Percentiles rank a stretch among this genome's conserved stretches.
phyloP scores from a whole-genome alignment of 2,113 vertebrate species.

The Alethe castanea region DNA sequence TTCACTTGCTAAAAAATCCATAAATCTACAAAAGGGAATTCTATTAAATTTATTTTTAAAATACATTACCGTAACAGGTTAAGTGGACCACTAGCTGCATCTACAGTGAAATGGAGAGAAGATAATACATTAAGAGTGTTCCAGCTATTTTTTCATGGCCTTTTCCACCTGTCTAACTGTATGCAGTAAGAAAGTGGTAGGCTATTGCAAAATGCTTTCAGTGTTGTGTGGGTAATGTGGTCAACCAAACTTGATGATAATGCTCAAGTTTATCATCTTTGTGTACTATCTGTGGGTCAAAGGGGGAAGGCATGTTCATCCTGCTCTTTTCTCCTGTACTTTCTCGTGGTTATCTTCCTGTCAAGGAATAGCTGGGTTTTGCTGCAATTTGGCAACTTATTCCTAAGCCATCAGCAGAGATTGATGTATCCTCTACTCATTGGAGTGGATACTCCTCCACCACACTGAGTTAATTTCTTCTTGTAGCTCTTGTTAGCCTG shows the following conservation, averaged over 20 bases:
- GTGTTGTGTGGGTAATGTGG: not conserved
- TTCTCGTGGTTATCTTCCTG: not conserved
- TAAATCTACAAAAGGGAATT: not conserved
- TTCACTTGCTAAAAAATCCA: not conserved
- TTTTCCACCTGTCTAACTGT: not conserved
- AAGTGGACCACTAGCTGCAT: not conserved
- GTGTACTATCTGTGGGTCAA: not conserved
- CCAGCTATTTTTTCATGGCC: not conserved
- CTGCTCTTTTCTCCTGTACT: not conserved
- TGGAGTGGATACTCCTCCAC: not conserved
- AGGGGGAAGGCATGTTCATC: not conserved
- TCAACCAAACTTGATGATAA: not conserved
- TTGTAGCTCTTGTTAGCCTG: not conserved
- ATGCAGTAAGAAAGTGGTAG: not conserved
- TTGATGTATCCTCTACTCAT: not conserved
- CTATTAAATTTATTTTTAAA: not conserved
- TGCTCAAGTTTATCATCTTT: not conserved
- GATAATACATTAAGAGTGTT: not conserved
- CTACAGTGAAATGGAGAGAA: not conserved
- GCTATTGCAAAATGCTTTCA: not conserved
- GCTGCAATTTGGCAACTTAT: not conserved
- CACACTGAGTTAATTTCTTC: not conserved
- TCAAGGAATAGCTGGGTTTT: not conserved
- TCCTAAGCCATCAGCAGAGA: not conserved
- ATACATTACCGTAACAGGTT: accelerated